phyloP scores from a whole-genome alignment of 2,888 invertebrate genomes.

The Carcina quercana region DNA sequence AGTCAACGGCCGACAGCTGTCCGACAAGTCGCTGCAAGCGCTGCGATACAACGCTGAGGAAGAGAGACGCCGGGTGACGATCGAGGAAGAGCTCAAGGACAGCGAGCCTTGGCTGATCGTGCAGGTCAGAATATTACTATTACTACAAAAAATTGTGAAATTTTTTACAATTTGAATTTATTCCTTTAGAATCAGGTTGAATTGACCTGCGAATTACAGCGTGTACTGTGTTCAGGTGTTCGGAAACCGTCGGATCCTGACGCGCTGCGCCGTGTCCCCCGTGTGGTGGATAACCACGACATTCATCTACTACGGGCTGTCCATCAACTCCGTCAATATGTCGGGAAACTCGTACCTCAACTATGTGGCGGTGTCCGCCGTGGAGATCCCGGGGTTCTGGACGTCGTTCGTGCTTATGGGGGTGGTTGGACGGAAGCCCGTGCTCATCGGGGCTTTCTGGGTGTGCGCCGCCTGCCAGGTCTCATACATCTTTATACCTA shows the following conservation, averaged over 20 bases:
- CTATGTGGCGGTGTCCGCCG: conserved; percentile 74
- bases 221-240: conserved; percentile 37
- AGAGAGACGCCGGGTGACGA: conserved; percentile 26
- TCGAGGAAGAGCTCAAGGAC: conserved; percentile 40
- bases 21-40: conserved; percentile 35
- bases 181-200: no score
- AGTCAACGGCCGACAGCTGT: conserved; percentile 63
- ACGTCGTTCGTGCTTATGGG: conserved; percentile 74
- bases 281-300: conserved; percentile 79
- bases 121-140: no score
- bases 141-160: no score
- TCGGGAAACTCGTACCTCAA: conserved; percentile 78
- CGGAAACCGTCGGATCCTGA: conserved; percentile 33
- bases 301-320: conserved; percentile 79
- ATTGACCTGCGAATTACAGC: no score
- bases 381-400: conserved; percentile 81
- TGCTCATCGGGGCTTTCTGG: conserved; percentile 71
- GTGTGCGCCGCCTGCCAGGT: conserved; percentile 74
- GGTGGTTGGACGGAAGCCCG: conserved; percentile 72
- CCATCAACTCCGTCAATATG: conserved; percentile 77
- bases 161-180: background rate
- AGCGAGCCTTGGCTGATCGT: conserved; percentile 49
- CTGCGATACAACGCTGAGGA: conserved; percentile 31
- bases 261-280: conserved; percentile 40
- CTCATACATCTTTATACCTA: conserved; percentile 68